phyloP scores from a whole-genome alignment of 2,888 invertebrate species.

The Epinotia ramella region DNA sequence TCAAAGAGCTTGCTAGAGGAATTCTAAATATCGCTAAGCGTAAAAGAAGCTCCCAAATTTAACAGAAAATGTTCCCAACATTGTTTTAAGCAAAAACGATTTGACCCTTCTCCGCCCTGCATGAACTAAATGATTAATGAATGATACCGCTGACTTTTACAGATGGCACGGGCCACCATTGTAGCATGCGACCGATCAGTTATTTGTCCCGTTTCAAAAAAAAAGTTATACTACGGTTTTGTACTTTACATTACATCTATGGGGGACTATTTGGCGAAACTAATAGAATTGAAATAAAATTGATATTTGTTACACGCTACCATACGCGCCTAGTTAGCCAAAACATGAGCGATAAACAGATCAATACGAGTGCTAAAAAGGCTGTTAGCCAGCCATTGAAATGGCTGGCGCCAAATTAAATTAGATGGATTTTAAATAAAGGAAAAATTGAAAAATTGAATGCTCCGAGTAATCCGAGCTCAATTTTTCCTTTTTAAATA shows the following conservation, averaged over 20 bases:
- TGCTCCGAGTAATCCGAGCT: no score
- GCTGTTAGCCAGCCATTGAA: not conserved
- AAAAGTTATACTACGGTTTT: not conserved
- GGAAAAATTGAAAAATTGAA: no score
- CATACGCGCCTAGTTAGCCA: no score
- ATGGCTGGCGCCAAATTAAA: not conserved
- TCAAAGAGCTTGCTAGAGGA: conserved; percentile 2
- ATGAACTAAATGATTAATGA: conserved; percentile 41
- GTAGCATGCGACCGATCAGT: not conserved
- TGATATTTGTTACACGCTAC: not conserved
- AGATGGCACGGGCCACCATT: conserved; percentile 21
- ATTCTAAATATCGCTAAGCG: conserved; percentile 13
- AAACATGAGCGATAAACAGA: not conserved
- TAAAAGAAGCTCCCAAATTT: conserved; percentile 3
- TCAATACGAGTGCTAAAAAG: not conserved
- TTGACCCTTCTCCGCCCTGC: conserved; percentile 31
- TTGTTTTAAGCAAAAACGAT: conserved; percentile 31
- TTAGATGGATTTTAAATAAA: no score
- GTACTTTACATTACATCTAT: not conserved
- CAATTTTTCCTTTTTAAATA: no score
- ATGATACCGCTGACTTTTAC: conserved; percentile 33
- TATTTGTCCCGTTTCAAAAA: conserved; percentile 5
- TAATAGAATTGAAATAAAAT: not conserved
- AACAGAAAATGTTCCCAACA: conserved; percentile 4
- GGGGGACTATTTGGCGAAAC: not conserved